phyloP scores from a whole-genome alignment of 2,797 vertebrate species.

The Eulemur albifrons region DNA sequence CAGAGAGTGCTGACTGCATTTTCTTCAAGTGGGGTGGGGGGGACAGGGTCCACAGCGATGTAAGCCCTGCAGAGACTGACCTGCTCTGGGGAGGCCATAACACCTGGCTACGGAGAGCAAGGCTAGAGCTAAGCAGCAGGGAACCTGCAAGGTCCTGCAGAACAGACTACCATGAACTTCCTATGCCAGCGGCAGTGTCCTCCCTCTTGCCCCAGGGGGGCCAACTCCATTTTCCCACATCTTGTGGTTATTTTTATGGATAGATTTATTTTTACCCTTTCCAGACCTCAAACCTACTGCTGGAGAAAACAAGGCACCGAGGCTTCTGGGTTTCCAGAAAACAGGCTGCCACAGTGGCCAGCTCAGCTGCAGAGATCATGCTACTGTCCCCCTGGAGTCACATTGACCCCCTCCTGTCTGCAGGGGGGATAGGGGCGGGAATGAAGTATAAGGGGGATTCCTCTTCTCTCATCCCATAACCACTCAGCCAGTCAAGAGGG shows the following conservation, averaged over 20 bases:
- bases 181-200: background rate
- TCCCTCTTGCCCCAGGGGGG: background rate
- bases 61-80: background rate
- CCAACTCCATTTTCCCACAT: constrained; percentile 53
- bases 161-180: background rate
- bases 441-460: too few relatives aligned
- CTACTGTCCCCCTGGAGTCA: background rate
- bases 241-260: constrained; percentile 53
- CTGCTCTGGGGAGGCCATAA: background rate
- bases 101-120: background rate
- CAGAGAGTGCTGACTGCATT: background rate
- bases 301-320: constrained; percentile 14
- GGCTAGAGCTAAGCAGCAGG: background rate
- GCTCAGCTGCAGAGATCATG: background rate
- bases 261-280: constrained; percentile 63
- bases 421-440: too few relatives aligned
- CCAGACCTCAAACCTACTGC: background rate
- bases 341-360: background rate
- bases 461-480: background rate
- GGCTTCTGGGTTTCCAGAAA: constrained; percentile 1
- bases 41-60: background rate
- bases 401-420: background rate
- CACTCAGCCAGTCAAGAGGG: background rate
- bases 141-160: background rate
- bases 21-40: background rate